These are phyloP conservation scores for Anarhynchus alexandrinus DNA, from an alignment of 2,113 vertebrate genomes.

Conservation along the genomic window DNA sequence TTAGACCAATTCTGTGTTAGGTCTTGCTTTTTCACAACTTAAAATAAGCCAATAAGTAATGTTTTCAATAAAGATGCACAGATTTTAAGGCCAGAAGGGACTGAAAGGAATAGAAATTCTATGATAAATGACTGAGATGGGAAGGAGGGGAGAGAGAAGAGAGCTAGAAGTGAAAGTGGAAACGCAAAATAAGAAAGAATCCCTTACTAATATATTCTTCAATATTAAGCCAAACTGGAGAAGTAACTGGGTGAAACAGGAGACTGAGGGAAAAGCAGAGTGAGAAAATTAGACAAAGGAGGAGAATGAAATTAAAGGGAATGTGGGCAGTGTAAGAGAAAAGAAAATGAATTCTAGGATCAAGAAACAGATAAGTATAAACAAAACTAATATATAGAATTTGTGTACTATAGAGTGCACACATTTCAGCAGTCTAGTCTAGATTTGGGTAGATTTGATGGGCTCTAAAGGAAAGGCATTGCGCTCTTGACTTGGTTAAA, in stretches of 20 bases:
- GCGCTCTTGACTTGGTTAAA: not conserved
- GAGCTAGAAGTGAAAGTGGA: not conserved
- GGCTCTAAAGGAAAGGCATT: not conserved
- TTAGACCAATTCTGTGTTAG: not conserved
- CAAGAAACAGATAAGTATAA: not conserved
- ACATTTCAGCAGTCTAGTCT: not conserved
- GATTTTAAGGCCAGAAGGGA: not conserved
- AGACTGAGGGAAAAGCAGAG: not conserved
- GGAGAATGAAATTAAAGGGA: not conserved
- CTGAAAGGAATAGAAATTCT: not conserved
- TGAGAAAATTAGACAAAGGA: not conserved
- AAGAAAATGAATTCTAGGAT: not conserved
- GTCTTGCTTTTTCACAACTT: not conserved
- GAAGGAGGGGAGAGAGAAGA: not conserved
- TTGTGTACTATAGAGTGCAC: not conserved
- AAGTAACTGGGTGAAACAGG: not conserved
- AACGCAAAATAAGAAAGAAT: not conserved
- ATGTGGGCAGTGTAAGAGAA: not conserved
- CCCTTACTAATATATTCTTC: not conserved
- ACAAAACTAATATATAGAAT: not conserved
- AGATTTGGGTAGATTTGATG: not conserved
- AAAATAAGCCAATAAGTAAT: not conserved
- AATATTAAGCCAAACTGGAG: not conserved
- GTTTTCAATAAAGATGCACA: not conserved
- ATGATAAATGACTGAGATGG: not conserved